These are phyloP conservation scores for Brachionus paranguensis DNA, from an alignment of 1,140 invertebrate species.

Conservation along the genomic window DNA sequence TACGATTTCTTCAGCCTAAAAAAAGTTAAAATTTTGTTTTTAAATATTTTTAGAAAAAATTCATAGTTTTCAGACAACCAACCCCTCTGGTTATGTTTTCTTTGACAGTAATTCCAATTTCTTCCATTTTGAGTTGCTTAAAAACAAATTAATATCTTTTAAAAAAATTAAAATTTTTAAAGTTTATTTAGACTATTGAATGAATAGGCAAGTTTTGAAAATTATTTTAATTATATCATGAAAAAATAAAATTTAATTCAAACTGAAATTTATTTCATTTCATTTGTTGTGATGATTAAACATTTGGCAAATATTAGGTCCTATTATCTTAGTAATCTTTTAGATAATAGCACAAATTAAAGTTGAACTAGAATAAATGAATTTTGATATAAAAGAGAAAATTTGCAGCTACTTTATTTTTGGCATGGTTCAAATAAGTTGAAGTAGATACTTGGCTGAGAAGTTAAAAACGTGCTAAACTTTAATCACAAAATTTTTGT, in stretches of 20 bases:
- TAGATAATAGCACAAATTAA: not conserved
- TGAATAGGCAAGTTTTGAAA: not conserved
- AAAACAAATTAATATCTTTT: not conserved
- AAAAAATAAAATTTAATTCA: not conserved
- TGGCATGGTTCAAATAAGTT: not conserved
- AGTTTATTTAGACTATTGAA: not conserved
- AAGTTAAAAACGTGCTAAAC: not conserved
- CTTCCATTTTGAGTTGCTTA: conserved; percentile 32
- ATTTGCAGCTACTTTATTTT: not conserved
- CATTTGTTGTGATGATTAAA: not conserved
- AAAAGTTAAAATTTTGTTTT: not conserved
- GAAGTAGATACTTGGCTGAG: not conserved
- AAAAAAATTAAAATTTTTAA: not conserved
- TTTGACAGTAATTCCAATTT: conserved; percentile 32
- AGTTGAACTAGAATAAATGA: not conserved
- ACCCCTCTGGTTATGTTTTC: not conserved
- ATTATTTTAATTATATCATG: not conserved
- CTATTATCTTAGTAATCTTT: not conserved
- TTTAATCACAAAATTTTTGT: not conserved
- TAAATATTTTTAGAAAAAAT: not conserved
- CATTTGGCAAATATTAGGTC: not conserved
- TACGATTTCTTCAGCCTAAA: not conserved
- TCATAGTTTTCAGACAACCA: not conserved
- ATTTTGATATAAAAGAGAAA: not conserved
- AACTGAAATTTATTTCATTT: not conserved